A percentile compares a stretch with the other conserved stretches of the same genome.
Evolutionary conservation across 2,113 vertebrate genomes (phyloP).

Genomic region (Rhodinocichla rosea): DNA sequence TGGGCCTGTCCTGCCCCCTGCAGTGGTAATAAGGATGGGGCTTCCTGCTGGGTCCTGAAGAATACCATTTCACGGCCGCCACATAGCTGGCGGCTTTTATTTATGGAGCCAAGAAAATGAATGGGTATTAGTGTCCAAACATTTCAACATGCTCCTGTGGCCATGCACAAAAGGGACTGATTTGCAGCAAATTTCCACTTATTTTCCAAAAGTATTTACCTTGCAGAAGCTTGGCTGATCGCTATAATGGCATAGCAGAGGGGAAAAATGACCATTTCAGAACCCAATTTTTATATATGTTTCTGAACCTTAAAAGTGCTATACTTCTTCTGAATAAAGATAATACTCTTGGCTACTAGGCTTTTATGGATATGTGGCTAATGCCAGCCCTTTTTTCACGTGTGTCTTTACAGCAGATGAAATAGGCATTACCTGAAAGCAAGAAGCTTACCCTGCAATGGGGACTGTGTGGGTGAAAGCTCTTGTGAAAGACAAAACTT

Average conservation of each 20-base stretch:
- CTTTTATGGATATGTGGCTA: slow-evolving; percentile 64
- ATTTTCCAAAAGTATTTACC: slow-evolving; percentile 97
- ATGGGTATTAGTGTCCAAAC: slow-evolving; percentile 99
- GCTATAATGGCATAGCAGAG: slow-evolving; percentile 76
- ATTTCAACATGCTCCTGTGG: slow-evolving; percentile 99
- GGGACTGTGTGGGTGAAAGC: not conserved
- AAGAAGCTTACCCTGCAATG: not conserved
- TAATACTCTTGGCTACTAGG: slow-evolving; percentile 65
- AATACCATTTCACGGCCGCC: slow-evolving; percentile 99
- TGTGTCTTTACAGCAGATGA: slow-evolving; percentile 30
- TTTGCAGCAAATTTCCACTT: slow-evolving; percentile 99
- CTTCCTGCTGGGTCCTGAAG: slow-evolving; percentile 97
- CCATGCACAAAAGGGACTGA: slow-evolving; percentile 99
- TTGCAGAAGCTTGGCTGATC: slow-evolving; percentile 81
- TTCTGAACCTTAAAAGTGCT: slow-evolving; percentile 69
- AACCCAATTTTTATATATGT: slow-evolving; percentile 69
- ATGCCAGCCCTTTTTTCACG: slow-evolving; percentile 5
- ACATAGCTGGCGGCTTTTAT: slow-evolving; percentile 99
- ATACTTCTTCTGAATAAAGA: slow-evolving; percentile 71
- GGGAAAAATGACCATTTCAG: slow-evolving; percentile 77
- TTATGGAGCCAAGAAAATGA: slow-evolving; percentile 99
- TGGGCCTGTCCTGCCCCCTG: slow-evolving; percentile 94
- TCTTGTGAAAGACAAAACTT: not conserved
- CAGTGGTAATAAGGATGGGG: slow-evolving; percentile 99
- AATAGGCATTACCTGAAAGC: not conserved